phyloP scores from a whole-genome alignment of 2,113 vertebrate genomes.

The Pomatorhinus ruficollis region DNA sequence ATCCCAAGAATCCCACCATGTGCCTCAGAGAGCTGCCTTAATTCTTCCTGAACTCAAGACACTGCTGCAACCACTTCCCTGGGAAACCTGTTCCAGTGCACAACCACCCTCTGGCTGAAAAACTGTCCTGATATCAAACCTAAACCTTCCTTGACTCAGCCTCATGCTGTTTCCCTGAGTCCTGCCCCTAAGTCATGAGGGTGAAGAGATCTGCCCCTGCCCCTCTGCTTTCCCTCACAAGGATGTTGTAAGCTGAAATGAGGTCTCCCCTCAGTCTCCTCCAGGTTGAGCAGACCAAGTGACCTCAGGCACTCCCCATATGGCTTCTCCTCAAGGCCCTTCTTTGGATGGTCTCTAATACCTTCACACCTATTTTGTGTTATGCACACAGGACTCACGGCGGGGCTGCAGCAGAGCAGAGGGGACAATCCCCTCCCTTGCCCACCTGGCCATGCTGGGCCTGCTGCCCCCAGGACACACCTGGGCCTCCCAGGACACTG shows the following conservation, averaged over 20 bases:
- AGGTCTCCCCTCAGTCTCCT: not conserved
- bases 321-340: not conserved
- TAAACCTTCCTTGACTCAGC: not conserved
- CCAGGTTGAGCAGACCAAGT: not conserved
- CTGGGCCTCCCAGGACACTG: not conserved
- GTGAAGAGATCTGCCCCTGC: not conserved
- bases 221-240: rapidly evolving
- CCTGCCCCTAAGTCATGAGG: not conserved
- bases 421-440: not conserved
- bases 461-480: not conserved
- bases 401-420: not conserved
- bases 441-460: rapidly evolving
- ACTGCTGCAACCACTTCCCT: not conserved
- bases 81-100: too few relatives aligned
- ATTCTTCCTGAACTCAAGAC: not conserved
- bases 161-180: not conserved
- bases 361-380: not conserved
- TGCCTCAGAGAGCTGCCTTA: too few relatives aligned
- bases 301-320: not conserved
- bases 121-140: not conserved
- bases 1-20: not conserved
- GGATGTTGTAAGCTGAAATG: not conserved
- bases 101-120: not conserved
- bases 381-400: not conserved
- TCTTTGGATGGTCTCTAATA: not conserved